Evolutionary conservation across 2,113 vertebrate genomes (phyloP), one percentile per base, ranked within the genome.

Genomic region (Crotalus tigris): DNA sequence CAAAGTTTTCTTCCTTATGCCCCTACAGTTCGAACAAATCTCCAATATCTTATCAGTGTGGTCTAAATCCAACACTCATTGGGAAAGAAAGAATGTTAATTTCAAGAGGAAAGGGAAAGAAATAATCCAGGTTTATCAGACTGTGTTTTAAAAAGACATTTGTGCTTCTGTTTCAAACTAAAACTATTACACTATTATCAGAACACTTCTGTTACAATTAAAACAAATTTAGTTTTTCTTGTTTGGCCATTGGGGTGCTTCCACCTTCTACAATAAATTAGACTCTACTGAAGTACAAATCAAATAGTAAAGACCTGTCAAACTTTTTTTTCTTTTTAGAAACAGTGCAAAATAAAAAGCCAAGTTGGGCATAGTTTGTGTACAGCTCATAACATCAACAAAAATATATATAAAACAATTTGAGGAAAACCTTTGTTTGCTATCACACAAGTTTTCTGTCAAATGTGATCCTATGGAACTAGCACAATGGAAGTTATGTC

Each of bases 81-180:
- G 94, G 19, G 88, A 46, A 96, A 95, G 94, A 94, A 13, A 93
- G 92, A 95, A 26, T 33, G 58, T 29, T 29, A 54, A 54, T 93
- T 94, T 75, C 19, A 6, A 69, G 49, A 64, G 23, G 87, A 10
- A n/a, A 17, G 15, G 39, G 44, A 29, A 46, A 85, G 93, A 96
- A 96, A 96, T 91, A 90, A 94, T 39, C 75, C 39, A 39, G 4
- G 91, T 39, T 89, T 1, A 91, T 92, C 64, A 95, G 90, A 94
- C 93, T 96, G 96, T 97, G 97, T 97, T 97, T 97, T 95, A 89
- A 54, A 96, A 98, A 98, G 97, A 97, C 97, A 98, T 97, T 97
- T 98, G 97, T 98, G 97, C 97, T 98, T 97, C 97, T 97, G 96
- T 96, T 97, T 96, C 95, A 61, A 75, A 92, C 91, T 93, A 95